Percentiles rank a stretch among this genome's conserved stretches.
Evolutionary conservation across 2,113 vertebrate species (phyloP).

Genomic region (Emydura subglobosa): DNA sequence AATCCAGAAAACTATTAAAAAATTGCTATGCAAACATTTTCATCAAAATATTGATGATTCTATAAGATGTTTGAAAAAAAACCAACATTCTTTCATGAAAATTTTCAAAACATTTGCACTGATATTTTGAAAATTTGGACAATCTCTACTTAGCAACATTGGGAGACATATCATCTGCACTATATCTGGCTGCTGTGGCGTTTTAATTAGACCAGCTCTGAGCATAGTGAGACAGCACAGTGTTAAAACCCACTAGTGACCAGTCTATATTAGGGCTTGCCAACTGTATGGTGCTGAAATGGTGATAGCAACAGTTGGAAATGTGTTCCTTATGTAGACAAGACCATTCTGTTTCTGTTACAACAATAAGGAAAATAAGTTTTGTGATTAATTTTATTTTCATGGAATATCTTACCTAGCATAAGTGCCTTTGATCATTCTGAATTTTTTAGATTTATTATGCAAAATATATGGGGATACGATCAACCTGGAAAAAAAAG

Average conservation of each 20-base stretch:
- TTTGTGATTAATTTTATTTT: neutral
- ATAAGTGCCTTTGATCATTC: neutral
- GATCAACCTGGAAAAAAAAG: conserved; percentile 1
- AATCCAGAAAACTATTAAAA: neutral
- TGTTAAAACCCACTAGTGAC: neutral
- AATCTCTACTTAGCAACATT: neutral
- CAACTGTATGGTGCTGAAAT: neutral
- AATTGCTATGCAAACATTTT: neutral
- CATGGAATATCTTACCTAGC: neutral
- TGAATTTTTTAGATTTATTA: neutral
- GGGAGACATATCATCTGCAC: neutral
- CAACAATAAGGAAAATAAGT: neutral
- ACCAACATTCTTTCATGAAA: neutral
- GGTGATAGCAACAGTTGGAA: conserved; percentile 3
- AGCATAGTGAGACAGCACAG: neutral
- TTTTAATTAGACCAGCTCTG: neutral
- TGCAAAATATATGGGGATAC: neutral
- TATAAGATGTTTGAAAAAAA: neutral
- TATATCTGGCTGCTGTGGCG: conserved; percentile 4
- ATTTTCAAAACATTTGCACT: neutral
- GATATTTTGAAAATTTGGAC: neutral
- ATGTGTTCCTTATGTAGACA: neutral
- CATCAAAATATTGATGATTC: neutral
- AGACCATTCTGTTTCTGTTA: conserved; percentile 2
- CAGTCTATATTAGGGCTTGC: neutral